These are phyloP conservation scores for Thera britannica DNA, from an alignment of 2,888 invertebrate genomes.

Conservation along the genomic window DNA sequence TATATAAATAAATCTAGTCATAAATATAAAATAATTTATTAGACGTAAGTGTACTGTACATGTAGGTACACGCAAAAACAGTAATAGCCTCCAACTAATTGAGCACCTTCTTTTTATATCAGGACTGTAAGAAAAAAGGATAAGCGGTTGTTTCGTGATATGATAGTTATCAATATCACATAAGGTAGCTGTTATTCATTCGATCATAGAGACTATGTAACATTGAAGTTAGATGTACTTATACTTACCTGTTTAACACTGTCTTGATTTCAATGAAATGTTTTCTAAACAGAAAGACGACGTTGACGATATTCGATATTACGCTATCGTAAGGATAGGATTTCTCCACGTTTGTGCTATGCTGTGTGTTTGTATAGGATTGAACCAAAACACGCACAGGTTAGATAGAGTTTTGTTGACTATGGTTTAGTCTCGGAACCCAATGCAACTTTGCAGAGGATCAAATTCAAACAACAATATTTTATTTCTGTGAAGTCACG, in stretches of 20 bases:
- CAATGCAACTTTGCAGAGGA: slow-evolving; percentile 39
- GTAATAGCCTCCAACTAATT: background rate
- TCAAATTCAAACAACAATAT: slow-evolving; percentile 35
- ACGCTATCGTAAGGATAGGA: slow-evolving; percentile 38
- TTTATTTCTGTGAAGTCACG: slow-evolving; percentile 42
- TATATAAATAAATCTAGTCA: background rate
- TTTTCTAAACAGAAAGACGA: slow-evolving; percentile 14
- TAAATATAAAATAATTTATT: too few species aligned
- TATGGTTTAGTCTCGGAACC: slow-evolving; percentile 42
- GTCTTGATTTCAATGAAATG: slow-evolving; percentile 17
- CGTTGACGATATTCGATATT: slow-evolving; percentile 37
- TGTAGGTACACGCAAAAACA: background rate
- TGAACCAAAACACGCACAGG: slow-evolving; percentile 44
- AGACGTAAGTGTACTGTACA: background rate
- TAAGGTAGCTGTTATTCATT: slow-evolving; percentile 9
- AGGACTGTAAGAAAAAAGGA: background rate
- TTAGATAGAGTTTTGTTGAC: slow-evolving; percentile 46
- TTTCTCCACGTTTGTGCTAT: slow-evolving; percentile 39
- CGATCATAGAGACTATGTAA: background rate
- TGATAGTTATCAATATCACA: background rate
- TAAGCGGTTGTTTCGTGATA: slow-evolving; percentile 4
- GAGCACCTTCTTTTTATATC: background rate
- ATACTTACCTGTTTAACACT: background rate
- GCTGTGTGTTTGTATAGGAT: slow-evolving; percentile 48
- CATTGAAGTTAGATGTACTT: background rate